Percentiles rank a stretch among this genome's conserved stretches.
Evolutionary conservation across 1,140 invertebrate genomes (phyloP).

Genomic region (Leucophenga varia): DNA sequence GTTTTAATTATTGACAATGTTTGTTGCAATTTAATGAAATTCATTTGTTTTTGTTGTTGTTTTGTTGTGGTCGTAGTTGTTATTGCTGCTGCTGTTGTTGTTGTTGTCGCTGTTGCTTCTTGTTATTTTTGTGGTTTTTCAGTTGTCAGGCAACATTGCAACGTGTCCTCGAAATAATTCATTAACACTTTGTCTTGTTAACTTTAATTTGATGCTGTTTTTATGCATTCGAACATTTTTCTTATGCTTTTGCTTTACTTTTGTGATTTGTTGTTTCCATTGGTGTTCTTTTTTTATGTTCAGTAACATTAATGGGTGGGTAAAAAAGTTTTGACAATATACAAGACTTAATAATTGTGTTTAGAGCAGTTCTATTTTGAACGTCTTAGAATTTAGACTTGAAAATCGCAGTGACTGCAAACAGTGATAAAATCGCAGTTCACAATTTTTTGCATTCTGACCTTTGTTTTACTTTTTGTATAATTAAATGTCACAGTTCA

Average conservation of each 20-base stretch:
- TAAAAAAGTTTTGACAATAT: too few species aligned
- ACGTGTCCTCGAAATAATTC: conserved; percentile 53
- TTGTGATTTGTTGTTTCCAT: not conserved
- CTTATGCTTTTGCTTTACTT: conserved; percentile 1
- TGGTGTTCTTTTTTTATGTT: too few species aligned
- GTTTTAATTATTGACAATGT: conserved; percentile 54
- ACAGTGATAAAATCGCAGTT: too few species aligned
- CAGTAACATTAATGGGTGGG: too few species aligned
- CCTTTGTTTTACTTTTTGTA: too few species aligned
- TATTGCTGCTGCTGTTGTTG: conserved; percentile 6
- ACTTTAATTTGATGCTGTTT: conserved; percentile 39
- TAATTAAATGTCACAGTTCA: too few species aligned
- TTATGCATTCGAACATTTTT: too few species aligned
- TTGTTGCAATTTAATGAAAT: conserved; percentile 52
- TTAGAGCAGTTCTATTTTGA: too few species aligned
- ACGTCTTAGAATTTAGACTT: too few species aligned
- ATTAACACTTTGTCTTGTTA: conserved; percentile 53
- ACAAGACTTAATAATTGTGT: too few species aligned
- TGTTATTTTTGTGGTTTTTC: conserved; percentile 10
- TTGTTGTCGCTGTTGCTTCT: conserved; percentile 20
- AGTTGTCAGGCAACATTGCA: conserved; percentile 26
- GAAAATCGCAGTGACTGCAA: too few species aligned
- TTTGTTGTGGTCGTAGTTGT: not conserved
- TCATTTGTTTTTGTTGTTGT: conserved; percentile 31
- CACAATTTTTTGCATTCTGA: too few species aligned